Evolutionary conservation across 2,113 vertebrate genomes (phyloP), one percentile per base, ranked within the genome.

Genomic region (Falco punctatus): DNA sequence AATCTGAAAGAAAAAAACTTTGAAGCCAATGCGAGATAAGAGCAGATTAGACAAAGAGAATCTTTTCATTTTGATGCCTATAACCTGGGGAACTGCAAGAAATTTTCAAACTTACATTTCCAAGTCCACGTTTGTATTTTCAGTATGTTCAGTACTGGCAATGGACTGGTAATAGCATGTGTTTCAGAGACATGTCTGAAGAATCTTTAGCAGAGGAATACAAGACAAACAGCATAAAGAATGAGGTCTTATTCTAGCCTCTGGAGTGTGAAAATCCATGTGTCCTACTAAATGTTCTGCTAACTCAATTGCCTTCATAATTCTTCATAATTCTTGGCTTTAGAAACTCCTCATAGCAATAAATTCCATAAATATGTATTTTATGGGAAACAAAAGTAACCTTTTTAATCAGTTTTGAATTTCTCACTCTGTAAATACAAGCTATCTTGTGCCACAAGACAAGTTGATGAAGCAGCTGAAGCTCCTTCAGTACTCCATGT

Each of bases 21-120:
- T n/a, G n/a, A 74, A 48, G 5, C 7, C 42, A 64, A 18, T 0
- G 0, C 1, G 4, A 24, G 13, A 22, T 54, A 89, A 62, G 3
- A 78, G 4, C 6, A 48, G 6, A 4, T 51, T 65, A 65, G 18
- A 49, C 18, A 44, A 72, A 75, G 28, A 55, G 10, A 3, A 48
- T 49, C 2, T 71, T 74, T 79, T 23, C 2, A 24, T 59, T 92
- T 74, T 81, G 14, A 27, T 78, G 9, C 11, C 8, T 81, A 9
- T 32, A 71, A 75, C 38, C 23, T 26, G 19, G 79, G 20, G 18
- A 90, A 52, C 10, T 15, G 6, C 24, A 72, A 72, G 27, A 18
- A 94, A 80, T 11, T 69, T 82, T 10, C 46, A 84, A 87, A 57
- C 8, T 3, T 15, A 30, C 8, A 69, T 81, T 84, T 81, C 49